Percentiles rank a stretch among this genome's conserved stretches.
Evolutionary conservation across 2,113 vertebrate genomes (phyloP).

Genomic region (Myrmophylax atrothorax): DNA sequence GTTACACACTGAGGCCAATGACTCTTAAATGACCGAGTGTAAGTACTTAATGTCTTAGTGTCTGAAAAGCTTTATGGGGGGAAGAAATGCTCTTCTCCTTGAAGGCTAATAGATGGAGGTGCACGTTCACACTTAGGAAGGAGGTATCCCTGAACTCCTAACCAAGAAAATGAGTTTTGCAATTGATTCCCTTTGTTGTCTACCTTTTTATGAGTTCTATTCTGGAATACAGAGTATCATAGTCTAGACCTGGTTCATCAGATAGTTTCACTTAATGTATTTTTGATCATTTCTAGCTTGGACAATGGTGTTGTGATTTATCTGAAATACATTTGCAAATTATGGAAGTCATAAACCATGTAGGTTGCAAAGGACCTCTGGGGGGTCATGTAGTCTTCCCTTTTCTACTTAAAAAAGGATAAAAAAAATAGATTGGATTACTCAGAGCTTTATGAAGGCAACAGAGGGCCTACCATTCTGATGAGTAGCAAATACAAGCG

Average conservation of each 20-base stretch:
- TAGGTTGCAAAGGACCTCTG: background rate
- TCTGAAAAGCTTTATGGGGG: background rate
- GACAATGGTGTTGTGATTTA: background rate
- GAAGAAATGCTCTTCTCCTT: background rate
- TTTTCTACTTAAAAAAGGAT: background rate
- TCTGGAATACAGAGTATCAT: background rate
- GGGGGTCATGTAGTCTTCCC: background rate
- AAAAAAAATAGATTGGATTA: background rate
- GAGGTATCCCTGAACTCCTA: background rate
- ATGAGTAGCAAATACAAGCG: background rate
- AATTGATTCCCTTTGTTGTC: background rate
- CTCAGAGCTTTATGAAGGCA: background rate
- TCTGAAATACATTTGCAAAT: background rate
- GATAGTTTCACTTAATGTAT: background rate
- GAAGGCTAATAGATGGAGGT: background rate
- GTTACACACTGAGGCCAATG: background rate
- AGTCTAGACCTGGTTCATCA: background rate
- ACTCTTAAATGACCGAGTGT: background rate
- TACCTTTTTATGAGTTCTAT: background rate
- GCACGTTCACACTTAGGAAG: background rate
- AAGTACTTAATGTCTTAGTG: background rate
- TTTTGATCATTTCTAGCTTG: background rate
- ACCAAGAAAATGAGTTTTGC: background rate
- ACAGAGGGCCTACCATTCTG: background rate
- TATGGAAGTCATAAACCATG: background rate